Base-by-base conservation (phyloP, 2,797 vertebrate genomes). In the Cryptoblepharus egeriae region DNA sequence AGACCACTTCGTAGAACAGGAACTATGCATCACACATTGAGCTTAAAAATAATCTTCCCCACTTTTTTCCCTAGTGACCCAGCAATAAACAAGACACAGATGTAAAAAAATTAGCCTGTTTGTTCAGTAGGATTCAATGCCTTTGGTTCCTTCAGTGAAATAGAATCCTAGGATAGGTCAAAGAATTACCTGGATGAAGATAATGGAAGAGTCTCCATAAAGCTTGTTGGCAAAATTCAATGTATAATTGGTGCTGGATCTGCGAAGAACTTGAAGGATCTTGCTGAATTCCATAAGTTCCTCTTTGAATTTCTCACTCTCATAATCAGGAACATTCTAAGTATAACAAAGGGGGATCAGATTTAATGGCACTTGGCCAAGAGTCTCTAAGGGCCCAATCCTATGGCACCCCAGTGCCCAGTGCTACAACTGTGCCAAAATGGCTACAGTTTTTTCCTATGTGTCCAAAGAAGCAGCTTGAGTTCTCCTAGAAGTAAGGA, bases 161-260 rank as follows among this genome's bases (percentile, higher is more conserved):
- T 28, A 5, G 5, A 12, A 1, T 22, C 18, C 28, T 67, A 3
- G 0, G 57, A 9, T 37, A 12, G 2, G 1, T 55, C 4, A 45
- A 58, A 75, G 67, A 12, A 12, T 65, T 76, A 82, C 80, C 80
- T 75, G 63, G 49, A 69, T 61, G 52, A 82, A 82, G 30, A 6
- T 9, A 15, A 82, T 45, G n/a, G 12, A 37, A 45, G 28, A 8
- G 55, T 82, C 37, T 75, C 80, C 73, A 69, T 39, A 82, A 35
- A 82, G 18, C 64, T 76, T 82, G 64, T 75, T 69, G 73, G 80
- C 80, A 69, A 82, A 75, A 5, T 52, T 58, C 52, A 82, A 52
- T 16, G 20, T 32, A 69, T 82, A 69, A 64, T 82, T 61, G 73
- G 15, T 28, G 64, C 64, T 82, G 13, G 73, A 35, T 45, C 58